phyloP scores from a whole-genome alignment of 2,888 invertebrate species.

The Nemurella pictetii region DNA sequence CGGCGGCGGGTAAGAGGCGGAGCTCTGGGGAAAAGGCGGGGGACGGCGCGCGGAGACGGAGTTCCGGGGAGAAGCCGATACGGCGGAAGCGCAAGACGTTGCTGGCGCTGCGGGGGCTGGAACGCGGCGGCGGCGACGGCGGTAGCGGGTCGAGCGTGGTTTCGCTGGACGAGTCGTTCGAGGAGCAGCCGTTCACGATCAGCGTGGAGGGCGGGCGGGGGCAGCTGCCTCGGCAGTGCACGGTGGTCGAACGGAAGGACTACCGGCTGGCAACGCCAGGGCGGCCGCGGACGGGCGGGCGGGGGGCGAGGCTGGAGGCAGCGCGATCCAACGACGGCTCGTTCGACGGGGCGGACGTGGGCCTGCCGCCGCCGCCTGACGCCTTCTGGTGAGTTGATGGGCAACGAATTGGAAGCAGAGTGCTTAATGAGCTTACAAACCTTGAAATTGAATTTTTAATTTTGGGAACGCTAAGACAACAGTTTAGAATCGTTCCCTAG shows the following conservation, averaged over 20 bases:
- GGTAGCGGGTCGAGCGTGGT: slow-evolving; percentile 27
- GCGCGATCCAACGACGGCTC: not conserved
- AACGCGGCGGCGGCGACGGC: slow-evolving; percentile 32
- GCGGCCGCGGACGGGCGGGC: not conserved
- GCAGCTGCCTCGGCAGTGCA: slow-evolving; percentile 37
- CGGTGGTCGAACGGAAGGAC: slow-evolving; percentile 39
- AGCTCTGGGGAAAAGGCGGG: too few relatives aligned
- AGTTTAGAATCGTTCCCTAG: too few relatives aligned
- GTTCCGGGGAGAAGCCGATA: slow-evolving; percentile 43
- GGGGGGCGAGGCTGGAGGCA: not conserved
- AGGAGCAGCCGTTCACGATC: slow-evolving; percentile 40
- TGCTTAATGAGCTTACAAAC: too few relatives aligned
- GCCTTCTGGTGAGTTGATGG: slow-evolving; percentile 6
- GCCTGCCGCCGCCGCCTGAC: not conserved
- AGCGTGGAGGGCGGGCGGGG: slow-evolving; percentile 33
- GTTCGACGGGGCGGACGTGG: not conserved
- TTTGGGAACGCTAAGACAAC: too few relatives aligned
- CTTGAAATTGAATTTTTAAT: too few relatives aligned
- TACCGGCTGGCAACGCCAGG: not conserved
- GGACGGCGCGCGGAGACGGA: not conserved
- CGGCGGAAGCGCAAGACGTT: slow-evolving; percentile 45
- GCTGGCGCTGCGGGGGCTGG: slow-evolving; percentile 42
- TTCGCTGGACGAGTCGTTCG: slow-evolving; percentile 38
- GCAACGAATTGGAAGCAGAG: too few relatives aligned
- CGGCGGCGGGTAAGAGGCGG: too few relatives aligned